These are phyloP conservation scores for Scaptodrosophila latifasciaeformis DNA, from an alignment of 2,888 invertebrate genomes.

Conservation along the genomic window DNA sequence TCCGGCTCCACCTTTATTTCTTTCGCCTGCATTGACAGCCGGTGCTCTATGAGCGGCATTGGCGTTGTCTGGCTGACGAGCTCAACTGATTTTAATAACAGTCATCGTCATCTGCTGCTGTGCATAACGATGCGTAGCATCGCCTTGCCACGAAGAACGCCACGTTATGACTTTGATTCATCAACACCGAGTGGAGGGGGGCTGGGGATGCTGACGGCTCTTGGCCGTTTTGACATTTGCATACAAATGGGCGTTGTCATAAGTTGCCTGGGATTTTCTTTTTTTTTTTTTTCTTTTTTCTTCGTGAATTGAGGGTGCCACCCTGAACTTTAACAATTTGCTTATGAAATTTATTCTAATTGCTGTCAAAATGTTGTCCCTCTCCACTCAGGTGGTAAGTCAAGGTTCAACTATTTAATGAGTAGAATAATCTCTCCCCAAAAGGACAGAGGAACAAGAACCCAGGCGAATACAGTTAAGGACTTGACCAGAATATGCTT, in stretches of 20 bases:
- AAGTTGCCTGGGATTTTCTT: slow-evolving; percentile 61
- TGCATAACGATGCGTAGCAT: slow-evolving; percentile 72
- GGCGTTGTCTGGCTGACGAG: slow-evolving; percentile 5
- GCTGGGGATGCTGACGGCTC: slow-evolving; percentile 23
- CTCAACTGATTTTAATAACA: slow-evolving; percentile 58
- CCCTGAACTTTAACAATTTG: slow-evolving; percentile 45
- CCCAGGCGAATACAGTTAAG: too few species aligned
- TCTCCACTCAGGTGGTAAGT: too few species aligned
- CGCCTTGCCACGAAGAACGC: slow-evolving; percentile 19
- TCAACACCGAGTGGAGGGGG: slow-evolving; percentile 26
- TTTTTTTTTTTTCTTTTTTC: too few species aligned
- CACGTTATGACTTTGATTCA: slow-evolving; percentile 68
- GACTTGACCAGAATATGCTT: too few species aligned
- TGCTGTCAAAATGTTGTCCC: slow-evolving; percentile 53
- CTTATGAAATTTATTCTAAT: slow-evolving; percentile 65
- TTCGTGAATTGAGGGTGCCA: too few species aligned
- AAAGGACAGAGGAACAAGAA: too few species aligned
- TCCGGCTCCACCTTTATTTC: too few species aligned
- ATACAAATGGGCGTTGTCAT: slow-evolving; percentile 73
- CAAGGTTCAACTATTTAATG: too few species aligned
- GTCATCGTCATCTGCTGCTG: slow-evolving; percentile 63
- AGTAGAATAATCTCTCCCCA: background rate
- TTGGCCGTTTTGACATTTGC: slow-evolving; percentile 61
- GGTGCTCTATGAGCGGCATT: too few species aligned
- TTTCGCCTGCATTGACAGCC: background rate